Evolutionary conservation across 2,113 vertebrate species (phyloP).

Genomic region (Macaca nemestrina): DNA sequence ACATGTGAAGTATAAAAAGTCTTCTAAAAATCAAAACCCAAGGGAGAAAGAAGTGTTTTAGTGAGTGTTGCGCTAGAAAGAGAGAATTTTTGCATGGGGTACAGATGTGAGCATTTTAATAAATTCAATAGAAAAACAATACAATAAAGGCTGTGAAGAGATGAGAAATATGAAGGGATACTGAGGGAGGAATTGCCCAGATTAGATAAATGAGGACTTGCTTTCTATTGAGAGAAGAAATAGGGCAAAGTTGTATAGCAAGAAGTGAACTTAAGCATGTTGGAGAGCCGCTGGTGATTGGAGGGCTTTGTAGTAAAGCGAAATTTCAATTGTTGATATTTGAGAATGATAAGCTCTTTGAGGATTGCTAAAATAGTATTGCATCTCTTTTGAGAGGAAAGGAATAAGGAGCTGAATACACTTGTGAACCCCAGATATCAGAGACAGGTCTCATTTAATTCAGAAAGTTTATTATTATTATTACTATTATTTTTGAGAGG

Average conservation of each 20-base stretch:
- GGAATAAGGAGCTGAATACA: background rate
- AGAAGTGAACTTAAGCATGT: background rate
- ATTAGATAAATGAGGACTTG: background rate
- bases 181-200: too few species aligned
- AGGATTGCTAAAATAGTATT: too few species aligned
- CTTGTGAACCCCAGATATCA: too few species aligned
- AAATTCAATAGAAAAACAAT: background rate
- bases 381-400: background rate
- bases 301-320: background rate
- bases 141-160: background rate
- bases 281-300: background rate
- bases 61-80: fast-evolving
- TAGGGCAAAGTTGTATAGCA: background rate
- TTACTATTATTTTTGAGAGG: too few species aligned
- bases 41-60: background rate
- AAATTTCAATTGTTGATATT: background rate
- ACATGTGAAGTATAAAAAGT: background rate
- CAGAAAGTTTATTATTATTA: too few species aligned
- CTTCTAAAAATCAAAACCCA: background rate
- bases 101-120: background rate
- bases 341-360: background rate
- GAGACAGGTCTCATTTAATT: too few species aligned
- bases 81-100: background rate
- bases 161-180: background rate
- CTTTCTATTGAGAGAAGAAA: background rate